Base-by-base conservation (phyloP, 2,113 vertebrate species). In the Sula dactylatra region DNA sequence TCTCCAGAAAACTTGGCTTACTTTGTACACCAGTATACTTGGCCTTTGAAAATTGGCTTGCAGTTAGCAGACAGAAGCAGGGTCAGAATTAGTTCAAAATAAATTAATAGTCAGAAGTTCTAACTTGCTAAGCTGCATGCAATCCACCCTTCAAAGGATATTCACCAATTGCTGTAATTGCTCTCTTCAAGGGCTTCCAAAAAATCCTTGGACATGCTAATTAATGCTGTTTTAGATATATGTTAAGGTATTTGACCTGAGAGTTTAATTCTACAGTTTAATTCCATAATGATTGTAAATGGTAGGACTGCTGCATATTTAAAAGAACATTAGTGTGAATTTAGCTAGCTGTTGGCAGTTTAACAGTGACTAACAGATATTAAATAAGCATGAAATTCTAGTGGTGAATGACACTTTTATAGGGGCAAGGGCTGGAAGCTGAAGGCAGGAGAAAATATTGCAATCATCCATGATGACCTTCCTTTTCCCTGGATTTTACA, bases 1-100 rank as follows among this genome's bases (percentile, higher is more conserved):
- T 94, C 65, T 66, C 38, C 64, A 64, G 59, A 61, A 94, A 90
- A 86, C 55, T 94, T 97, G 94, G 86, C 91, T 94, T 79, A 61
- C 88, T 91, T 84, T 80, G 25, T 58, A 49, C 66, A 47, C 34
- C 70, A 77, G 49, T 87, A 42, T 42, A 93, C 72, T 93, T 66
- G 73, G 84, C 86, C 73, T 95, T 94, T 88, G 84, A 93, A 95
- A 97, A 70, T 22, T 95, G 87, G 71, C 84, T 88, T 93, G 78
- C 77, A 80, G 49, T 91, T 95, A 86, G 82, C 87, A 96, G 95
- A 96, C 95, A 96, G 96, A 85, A 95, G 91, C 87, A 90, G 93
- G 91, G 95, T 97, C 93, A 97, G 89, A 94, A 95, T 97, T 91
- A 97, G 95, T 97, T 97, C 97, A 96, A 94, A 96, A 96, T 80